Evolutionary conservation across 2,113 vertebrate genomes (phyloP), one percentile per base, ranked within the genome.

Genomic region (Ochotona curzoniae): DNA sequence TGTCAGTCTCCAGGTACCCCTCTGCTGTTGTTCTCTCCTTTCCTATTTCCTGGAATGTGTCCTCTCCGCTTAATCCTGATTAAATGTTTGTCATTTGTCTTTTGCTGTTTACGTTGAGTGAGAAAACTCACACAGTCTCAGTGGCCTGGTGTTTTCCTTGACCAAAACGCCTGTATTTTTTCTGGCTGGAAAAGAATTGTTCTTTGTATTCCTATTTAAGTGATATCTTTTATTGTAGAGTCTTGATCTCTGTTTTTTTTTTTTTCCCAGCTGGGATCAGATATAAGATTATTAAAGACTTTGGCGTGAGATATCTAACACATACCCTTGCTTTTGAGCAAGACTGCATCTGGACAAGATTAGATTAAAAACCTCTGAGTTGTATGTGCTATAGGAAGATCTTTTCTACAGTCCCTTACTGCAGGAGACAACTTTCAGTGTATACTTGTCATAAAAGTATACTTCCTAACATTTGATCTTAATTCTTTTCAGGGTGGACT

Each of bases 401-500:
- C 32, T 93, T 79, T 85, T 64, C 35, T 83, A 90, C 74, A 17
- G 26, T 63, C 1, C 5, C 10, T 26, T 38, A 83, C 49, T 4
- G 93, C 0, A 75, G 74, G 38, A 38, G 20, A 64, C 47, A 11
- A 63, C 64, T 85, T 83, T 86, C 63, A 28, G 61, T 81, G 11
- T 49, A 69, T 76, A 75, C 3, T 61, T 83, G 25, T 18, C 61
- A 0, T 60, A 85, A 83, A 35, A 76, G 26, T 67, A 73, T 26
- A 49, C 71, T 80, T 93, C 1, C 49, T 35, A 91, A 87, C 69
- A 76, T 75, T 64, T 91, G 8, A 84, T 91, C 8, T 87, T 23
- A 69, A 81, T 82, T 87, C 73, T 73, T 94, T 94, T 4, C 69
- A 82, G 9, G 84, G 78, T 88, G 47, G 25, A 78, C 8, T 21